Conservation (phyloP, 1,140 invertebrate genomes). For the Maconellicoccus hirsutus region DNA sequence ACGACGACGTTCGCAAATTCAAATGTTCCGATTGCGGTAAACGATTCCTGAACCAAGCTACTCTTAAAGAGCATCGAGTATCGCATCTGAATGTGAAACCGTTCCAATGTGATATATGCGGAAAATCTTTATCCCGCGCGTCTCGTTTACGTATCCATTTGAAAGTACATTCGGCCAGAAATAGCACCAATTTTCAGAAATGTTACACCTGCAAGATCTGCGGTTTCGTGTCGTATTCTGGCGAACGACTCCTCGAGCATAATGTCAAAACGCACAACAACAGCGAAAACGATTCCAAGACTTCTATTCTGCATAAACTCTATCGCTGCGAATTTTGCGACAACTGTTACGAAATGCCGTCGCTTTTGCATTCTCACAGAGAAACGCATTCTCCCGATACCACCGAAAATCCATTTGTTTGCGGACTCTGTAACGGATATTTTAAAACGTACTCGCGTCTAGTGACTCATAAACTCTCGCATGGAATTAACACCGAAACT, state of each 20-base stretch:
- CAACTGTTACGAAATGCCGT: constrained; percentile 31
- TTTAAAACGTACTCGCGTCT: constrained; percentile 41
- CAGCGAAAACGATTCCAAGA: constrained; percentile 31
- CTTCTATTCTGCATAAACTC: constrained; percentile 37
- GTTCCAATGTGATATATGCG: constrained; percentile 42
- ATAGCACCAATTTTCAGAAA: constrained; percentile 33
- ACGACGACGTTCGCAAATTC: constrained; percentile 22
- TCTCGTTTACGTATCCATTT: constrained; percentile 40
- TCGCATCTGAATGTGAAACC: constrained; percentile 42
- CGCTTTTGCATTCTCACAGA: constrained; percentile 25
- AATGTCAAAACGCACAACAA: constrained; percentile 8
- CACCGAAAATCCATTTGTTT: constrained; percentile 23
- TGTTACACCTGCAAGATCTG: constrained; percentile 34
- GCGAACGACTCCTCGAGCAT: background rate
- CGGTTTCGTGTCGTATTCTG: constrained; percentile 19
- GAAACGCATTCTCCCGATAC: background rate
- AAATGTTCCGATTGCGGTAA: constrained; percentile 35
- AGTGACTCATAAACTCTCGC: constrained; percentile 41
- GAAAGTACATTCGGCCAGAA: constrained; percentile 36
- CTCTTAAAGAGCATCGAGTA: constrained; percentile 40
- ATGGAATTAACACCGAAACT: constrained; percentile 39
- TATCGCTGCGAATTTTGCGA: constrained; percentile 42
- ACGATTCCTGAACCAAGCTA: constrained; percentile 40
- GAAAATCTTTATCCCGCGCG: constrained; percentile 39
- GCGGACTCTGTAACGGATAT: constrained; percentile 37